A percentile compares a stretch with the other conserved stretches of the same genome.
Evolutionary conservation across 2,888 invertebrate genomes (phyloP).

Genomic region (Campoletis raptor): DNA sequence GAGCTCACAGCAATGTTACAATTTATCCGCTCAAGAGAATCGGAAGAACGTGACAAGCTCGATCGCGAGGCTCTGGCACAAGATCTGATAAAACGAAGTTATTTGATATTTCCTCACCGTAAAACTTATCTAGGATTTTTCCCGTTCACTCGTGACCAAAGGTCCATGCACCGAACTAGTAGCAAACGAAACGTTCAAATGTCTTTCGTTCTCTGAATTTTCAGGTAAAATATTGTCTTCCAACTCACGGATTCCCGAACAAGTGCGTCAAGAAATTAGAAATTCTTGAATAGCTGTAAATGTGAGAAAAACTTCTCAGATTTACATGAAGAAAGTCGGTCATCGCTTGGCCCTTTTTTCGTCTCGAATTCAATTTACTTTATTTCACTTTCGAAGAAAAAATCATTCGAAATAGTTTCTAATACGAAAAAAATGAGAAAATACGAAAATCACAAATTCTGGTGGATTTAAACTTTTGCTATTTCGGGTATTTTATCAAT

Average conservation of each 20-base stretch:
- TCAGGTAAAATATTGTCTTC: conserved; percentile 1
- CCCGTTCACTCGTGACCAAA: conserved; percentile 1
- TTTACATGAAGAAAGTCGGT: conserved; percentile 22
- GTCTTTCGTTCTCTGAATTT: conserved; percentile 3
- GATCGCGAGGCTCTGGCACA: conserved; percentile 32
- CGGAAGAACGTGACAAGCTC: conserved; percentile 31
- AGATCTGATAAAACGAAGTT: conserved; percentile 51
- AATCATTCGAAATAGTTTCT: neutral
- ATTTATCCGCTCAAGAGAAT: neutral
- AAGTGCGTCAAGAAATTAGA: conserved; percentile 32
- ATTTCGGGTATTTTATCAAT: neutral
- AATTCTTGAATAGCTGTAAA: conserved; percentile 52
- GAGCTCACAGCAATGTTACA: neutral
- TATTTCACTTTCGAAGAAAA: neutral
- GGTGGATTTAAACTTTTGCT: neutral
- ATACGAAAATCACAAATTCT: neutral
- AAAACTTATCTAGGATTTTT: neutral
- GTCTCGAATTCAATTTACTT: neutral
- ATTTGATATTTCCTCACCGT: conserved; percentile 36
- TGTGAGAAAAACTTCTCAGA: conserved; percentile 17
- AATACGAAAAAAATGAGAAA: neutral
- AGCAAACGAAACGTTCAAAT: neutral
- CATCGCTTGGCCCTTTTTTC: conserved; percentile 34
- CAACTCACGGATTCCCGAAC: conserved; percentile 31
- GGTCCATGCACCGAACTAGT: neutral